A percentile compares a stretch with the other conserved stretches of the same genome.
Conservation (phyloP, 2,888 invertebrate genomes). For the Eilema caniola region DNA sequence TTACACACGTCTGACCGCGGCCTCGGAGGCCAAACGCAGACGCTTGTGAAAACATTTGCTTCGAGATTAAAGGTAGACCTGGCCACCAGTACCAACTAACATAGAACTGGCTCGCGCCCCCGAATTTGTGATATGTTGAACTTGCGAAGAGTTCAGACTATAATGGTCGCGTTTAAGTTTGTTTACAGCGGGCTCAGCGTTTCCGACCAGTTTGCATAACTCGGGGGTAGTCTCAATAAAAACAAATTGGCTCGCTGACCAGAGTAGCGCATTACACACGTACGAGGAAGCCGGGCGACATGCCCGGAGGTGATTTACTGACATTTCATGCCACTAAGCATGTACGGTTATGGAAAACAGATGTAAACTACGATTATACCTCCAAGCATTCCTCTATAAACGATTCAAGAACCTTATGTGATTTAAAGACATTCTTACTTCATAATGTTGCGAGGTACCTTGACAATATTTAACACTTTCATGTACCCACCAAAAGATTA, state of each 20-base stretch:
- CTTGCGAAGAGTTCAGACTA: slow-evolving; percentile 56
- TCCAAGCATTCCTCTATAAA: slow-evolving; percentile 37
- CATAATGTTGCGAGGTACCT: not conserved
- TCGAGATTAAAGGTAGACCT: slow-evolving; percentile 83
- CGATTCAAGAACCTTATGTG: slow-evolving; percentile 16
- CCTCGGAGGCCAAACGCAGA: slow-evolving; percentile 75
- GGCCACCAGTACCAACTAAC: slow-evolving; percentile 61
- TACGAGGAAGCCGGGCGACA: slow-evolving; percentile 83
- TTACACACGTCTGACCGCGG: slow-evolving; percentile 78
- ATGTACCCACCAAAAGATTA: not conserved
- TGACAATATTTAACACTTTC: not conserved
- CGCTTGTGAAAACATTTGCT: slow-evolving; percentile 82
- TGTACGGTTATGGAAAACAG: slow-evolving; percentile 56
- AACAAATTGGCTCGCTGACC: slow-evolving; percentile 85
- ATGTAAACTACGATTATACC: slow-evolving; percentile 52
- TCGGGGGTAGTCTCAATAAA: slow-evolving; percentile 86
- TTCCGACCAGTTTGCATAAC: slow-evolving; percentile 85
- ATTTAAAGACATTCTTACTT: slow-evolving; percentile 2
- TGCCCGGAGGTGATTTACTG: slow-evolving; percentile 79
- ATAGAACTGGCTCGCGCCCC: slow-evolving; percentile 55
- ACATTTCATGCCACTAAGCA: slow-evolving; percentile 62
- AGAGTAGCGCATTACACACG: slow-evolving; percentile 82
- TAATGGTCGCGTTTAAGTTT: slow-evolving; percentile 75
- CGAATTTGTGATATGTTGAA: slow-evolving; percentile 38
- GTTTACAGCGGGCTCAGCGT: slow-evolving; percentile 84